phyloP scores from a whole-genome alignment of 2,113 vertebrate species.

The Actinemys pallida region DNA sequence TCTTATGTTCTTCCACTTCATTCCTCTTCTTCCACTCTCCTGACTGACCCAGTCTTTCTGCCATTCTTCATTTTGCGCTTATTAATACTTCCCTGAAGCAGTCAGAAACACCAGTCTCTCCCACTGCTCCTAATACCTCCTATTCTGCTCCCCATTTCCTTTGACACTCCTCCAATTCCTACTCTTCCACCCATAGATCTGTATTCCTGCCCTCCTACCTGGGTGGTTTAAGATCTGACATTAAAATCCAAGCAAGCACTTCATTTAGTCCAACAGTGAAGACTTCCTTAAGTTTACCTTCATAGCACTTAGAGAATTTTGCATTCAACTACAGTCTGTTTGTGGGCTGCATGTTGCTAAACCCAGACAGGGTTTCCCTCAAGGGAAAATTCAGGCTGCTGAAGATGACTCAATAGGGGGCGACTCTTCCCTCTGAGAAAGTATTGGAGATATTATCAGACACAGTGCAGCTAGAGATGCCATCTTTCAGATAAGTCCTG shows the following conservation, averaged over 20 bases:
- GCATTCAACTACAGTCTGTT: neutral
- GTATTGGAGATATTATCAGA: neutral
- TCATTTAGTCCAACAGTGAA: neutral
- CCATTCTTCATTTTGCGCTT: neutral
- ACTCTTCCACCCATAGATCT: slow-evolving; percentile 49
- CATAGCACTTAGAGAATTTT: neutral
- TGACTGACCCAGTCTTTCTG: slow-evolving; percentile 13
- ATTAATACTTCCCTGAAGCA: neutral
- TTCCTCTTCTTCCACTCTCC: slow-evolving; percentile 6
- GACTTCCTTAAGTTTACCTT: neutral
- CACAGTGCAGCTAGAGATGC: neutral
- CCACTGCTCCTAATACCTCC: accelerated
- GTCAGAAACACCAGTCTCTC: neutral
- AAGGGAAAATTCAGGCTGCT: neutral
- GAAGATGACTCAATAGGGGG: neutral
- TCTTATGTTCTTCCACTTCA: neutral
- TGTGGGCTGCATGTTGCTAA: accelerated
- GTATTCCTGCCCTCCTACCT: slow-evolving; percentile 21
- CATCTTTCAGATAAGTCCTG: neutral
- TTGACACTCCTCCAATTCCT: neutral
- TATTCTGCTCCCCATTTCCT: accelerated
- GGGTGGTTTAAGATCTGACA: neutral
- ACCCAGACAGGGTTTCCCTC: accelerated
- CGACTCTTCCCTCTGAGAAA: neutral
- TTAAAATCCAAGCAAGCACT: neutral